These are phyloP conservation scores for Polypterus senegalus DNA, from an alignment of 2,113 vertebrate species.

Conservation along the genomic window DNA sequence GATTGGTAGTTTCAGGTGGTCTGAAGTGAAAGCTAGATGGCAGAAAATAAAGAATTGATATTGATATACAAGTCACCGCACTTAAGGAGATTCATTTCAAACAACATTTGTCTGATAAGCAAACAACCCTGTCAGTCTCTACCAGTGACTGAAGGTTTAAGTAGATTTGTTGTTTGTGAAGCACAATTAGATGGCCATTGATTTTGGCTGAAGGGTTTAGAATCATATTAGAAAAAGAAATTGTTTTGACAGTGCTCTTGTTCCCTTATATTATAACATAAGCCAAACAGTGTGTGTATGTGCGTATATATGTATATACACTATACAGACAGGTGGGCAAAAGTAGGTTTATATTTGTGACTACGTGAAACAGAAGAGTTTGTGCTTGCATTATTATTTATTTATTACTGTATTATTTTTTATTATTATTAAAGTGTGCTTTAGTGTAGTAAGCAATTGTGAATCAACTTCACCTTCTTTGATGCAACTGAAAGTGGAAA, in stretches of 20 bases:
- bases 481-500: too few species aligned
- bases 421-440: too few species aligned
- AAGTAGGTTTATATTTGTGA: constrained; percentile 17
- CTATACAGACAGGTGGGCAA: constrained; percentile 11
- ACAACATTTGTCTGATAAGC: background rate
- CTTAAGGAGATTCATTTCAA: too few species aligned
- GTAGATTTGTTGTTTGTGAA: background rate
- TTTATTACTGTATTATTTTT: too few species aligned
- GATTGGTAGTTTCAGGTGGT: background rate
- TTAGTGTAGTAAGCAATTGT: too few species aligned
- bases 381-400: too few species aligned
- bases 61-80: too few species aligned
- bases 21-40: background rate
- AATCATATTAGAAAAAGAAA: background rate
- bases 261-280: too few species aligned
- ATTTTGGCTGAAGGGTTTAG: background rate
- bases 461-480: too few species aligned
- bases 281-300: too few species aligned
- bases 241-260: background rate
- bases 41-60: background rate
- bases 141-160: background rate
- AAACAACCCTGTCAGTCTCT: background rate
- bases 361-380: too few species aligned
- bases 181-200: background rate
- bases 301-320: background rate